A percentile compares a stretch with the other conserved stretches of the same genome.
These are phyloP conservation scores for Oxyteleia sp. DNA, from an alignment of 2,888 invertebrate species.

Conservation along the genomic window DNA sequence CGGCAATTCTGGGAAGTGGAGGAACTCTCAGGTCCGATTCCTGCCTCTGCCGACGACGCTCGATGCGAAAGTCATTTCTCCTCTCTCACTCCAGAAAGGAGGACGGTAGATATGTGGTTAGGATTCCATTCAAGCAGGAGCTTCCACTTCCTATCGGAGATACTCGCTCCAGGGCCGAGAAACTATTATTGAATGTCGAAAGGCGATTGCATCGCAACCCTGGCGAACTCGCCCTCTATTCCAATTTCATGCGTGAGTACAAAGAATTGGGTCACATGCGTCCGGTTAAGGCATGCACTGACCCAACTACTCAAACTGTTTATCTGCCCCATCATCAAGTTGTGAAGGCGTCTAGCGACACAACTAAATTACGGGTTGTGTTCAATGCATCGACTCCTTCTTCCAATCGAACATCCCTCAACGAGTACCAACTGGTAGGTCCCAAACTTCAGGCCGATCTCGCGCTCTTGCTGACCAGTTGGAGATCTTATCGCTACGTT, in stretches of 20 bases:
- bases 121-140: not conserved
- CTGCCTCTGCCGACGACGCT: not conserved
- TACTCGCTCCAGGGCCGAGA: not conserved
- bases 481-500: slow-evolving; percentile 45
- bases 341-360: slow-evolving; percentile 61
- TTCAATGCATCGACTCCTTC: slow-evolving; percentile 75
- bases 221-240: not conserved
- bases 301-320: not conserved
- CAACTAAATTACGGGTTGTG: slow-evolving; percentile 70
- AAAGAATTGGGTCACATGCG: not conserved
- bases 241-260: not conserved
- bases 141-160: not conserved
- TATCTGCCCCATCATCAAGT: slow-evolving; percentile 78
- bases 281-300: too few species aligned
- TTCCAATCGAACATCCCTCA: slow-evolving; percentile 70
- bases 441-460: slow-evolving; percentile 65
- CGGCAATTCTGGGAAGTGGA: slow-evolving; percentile 24
- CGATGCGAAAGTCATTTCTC: not conserved
- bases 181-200: not conserved
- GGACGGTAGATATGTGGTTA: not conserved
- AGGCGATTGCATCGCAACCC: not conserved
- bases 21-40: not conserved
- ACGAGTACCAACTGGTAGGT: slow-evolving; percentile 75
- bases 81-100: not conserved
- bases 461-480: slow-evolving; percentile 29